Evolutionary conservation across 2,888 invertebrate species (phyloP), one percentile per base, ranked within the genome.

Genomic region (Tiliacea aurago): DNA sequence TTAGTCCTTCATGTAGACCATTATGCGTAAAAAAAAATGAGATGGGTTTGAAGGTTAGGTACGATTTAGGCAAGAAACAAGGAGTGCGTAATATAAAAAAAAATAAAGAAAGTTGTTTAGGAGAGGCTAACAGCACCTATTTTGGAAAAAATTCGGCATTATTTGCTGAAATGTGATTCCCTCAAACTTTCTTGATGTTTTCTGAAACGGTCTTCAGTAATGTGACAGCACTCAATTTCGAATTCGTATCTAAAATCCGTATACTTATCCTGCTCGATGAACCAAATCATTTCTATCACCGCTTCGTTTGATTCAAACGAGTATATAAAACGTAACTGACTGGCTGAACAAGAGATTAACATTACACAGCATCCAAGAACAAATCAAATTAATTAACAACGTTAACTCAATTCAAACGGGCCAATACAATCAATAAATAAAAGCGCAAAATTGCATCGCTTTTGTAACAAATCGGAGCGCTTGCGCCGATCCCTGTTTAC

Each of bases 401-500:
- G 73, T 81, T 74, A 86, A 87, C 78, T 80, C 81, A 78, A 87
- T 81, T 71, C 70, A 66, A 81, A 76, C 61, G 45, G 67, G 49
- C 58, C 64, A 73, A 73, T 51, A 85, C 80, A 83, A 86, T 88
- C 80, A 85, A 87, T 84, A 89, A 85, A 84, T 78, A 81, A 83
- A 87, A 86, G 75, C 79, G 76, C 83, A 78, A 81, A 87, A 86
- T 86, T 83, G 83, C 83, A 83, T 70, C 83, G 82, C 85, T 85
- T 86, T 79, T 78, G 81, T 86, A 91, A 92, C 91, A 92, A 93
- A 94, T 93, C 79, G 90, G 76, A 85, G 84, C 86, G 86, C 87
- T 70, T 62, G 85, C 88, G 83, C 87, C 85, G 85, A 87, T 87
- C 87, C 86, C 87, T 93, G 93, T 92, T 92, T 91, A 92, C 93